These are phyloP conservation scores for Polymixis flavicincta DNA, from an alignment of 2,888 invertebrate genomes.

Conservation along the genomic window DNA sequence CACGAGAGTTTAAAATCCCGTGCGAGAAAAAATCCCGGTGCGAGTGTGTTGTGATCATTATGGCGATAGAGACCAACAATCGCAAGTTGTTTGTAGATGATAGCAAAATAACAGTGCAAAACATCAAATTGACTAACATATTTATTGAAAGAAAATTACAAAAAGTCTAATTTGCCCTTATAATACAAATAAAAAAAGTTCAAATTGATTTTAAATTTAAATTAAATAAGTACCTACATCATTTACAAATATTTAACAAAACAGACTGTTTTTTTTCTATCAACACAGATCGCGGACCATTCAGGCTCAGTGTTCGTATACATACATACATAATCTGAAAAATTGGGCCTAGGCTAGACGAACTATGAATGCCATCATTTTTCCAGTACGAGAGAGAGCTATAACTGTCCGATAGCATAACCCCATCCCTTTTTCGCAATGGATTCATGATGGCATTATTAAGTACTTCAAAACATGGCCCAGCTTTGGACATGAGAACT, in stretches of 20 bases:
- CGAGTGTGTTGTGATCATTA: not conserved
- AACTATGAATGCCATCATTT: not conserved
- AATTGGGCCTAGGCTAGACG: too few relatives aligned
- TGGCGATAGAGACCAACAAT: not conserved
- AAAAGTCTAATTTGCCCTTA: not conserved
- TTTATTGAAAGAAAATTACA: constrained; percentile 17
- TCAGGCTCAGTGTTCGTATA: too few relatives aligned
- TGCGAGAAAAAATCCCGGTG: too few relatives aligned
- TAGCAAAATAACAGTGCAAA: not conserved
- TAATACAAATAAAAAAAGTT: not conserved
- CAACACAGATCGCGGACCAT: too few relatives aligned
- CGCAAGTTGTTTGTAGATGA: too few relatives aligned
- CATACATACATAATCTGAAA: too few relatives aligned
- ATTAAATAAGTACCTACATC: not conserved
- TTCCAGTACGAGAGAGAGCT: too few relatives aligned
- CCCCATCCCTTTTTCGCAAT: not conserved
- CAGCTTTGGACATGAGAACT: not conserved
- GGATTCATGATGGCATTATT: not conserved
- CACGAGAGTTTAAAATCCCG: too few relatives aligned
- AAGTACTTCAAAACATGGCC: not conserved
- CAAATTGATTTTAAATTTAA: not conserved
- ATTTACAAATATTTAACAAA: constrained; percentile 14
- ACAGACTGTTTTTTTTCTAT: too few relatives aligned
- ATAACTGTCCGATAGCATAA: not conserved
- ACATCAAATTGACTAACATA: not conserved